phyloP scores from a whole-genome alignment of 2,797 vertebrate genomes.

The Mallotus villosus region DNA sequence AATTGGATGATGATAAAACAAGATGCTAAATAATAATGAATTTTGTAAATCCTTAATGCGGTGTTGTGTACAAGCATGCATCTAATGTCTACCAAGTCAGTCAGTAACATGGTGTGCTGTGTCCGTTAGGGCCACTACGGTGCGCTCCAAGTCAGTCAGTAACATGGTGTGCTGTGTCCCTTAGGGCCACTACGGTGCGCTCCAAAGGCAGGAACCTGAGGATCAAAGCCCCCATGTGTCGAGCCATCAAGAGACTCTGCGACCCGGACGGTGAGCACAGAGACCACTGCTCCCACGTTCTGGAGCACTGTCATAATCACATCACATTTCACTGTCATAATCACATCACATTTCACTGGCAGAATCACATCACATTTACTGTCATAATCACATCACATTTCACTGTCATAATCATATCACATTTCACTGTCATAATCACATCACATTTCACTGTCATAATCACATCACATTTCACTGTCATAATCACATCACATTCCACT shows the following conservation, averaged over 20 bases:
- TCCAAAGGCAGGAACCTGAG: slow-evolving; percentile 96
- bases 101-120: slow-evolving; percentile 15
- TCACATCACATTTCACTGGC: too few relatives aligned
- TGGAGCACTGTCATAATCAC: too few relatives aligned
- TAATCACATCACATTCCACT: too few relatives aligned
- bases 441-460: too few relatives aligned
- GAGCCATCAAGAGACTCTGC: slow-evolving; percentile 96
- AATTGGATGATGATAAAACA: neutral
- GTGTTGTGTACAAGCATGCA: neutral
- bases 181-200: slow-evolving; percentile 93
- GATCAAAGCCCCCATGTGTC: slow-evolving; percentile 98
- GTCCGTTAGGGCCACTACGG: slow-evolving; percentile 87
- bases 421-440: too few relatives aligned
- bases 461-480: too few relatives aligned
- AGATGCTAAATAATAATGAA: neutral
- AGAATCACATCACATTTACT: too few relatives aligned
- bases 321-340: too few relatives aligned
- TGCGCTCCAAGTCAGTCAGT: slow-evolving; percentile 46
- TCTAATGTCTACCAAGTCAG: neutral
- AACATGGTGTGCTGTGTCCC: slow-evolving; percentile 28
- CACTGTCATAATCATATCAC: too few relatives aligned
- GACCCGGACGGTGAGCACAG: slow-evolving; percentile 90
- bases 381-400: too few relatives aligned
- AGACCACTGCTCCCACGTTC: neutral
- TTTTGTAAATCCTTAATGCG: too few relatives aligned